Conservation (phyloP, 2,797 vertebrate genomes). For the Pseudotriccus pelzelni region DNA sequence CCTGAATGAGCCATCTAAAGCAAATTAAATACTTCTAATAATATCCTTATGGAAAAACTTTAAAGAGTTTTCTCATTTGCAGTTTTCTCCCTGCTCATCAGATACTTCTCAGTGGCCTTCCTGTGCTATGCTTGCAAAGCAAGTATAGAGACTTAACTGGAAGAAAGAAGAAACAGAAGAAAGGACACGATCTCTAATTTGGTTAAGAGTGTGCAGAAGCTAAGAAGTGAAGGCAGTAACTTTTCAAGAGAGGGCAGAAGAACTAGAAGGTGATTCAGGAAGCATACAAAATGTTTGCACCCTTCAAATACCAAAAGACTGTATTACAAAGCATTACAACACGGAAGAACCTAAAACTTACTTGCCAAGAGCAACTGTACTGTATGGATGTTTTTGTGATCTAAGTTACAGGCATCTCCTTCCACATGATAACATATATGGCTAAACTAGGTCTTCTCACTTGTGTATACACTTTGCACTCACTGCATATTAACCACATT, state of each 20-base stretch:
- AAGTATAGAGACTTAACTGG: not conserved
- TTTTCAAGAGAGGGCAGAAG: not conserved
- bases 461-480: not conserved
- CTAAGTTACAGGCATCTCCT: not conserved
- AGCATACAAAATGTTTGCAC: not conserved
- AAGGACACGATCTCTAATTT: not conserved
- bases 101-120: not conserved
- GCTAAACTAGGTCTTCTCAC: not conserved
- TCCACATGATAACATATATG: not conserved
- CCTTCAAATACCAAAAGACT: not conserved
- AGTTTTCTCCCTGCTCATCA: not conserved
- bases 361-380: not conserved
- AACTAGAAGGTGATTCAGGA: not conserved
- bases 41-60: conserved; percentile 5
- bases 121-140: not conserved
- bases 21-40: conserved; percentile 22
- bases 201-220: not conserved
- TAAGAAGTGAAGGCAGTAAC: not conserved
- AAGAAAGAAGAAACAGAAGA: not conserved
- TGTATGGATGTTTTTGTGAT: not conserved
- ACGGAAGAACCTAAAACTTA: not conserved
- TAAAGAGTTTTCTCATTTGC: not conserved
- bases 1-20: not conserved
- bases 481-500: not conserved
- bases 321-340: not conserved